Percentiles rank a stretch among this genome's conserved stretches.
phyloP scores from a whole-genome alignment of 2,888 invertebrate genomes.

The Calliphora vomitoria region DNA sequence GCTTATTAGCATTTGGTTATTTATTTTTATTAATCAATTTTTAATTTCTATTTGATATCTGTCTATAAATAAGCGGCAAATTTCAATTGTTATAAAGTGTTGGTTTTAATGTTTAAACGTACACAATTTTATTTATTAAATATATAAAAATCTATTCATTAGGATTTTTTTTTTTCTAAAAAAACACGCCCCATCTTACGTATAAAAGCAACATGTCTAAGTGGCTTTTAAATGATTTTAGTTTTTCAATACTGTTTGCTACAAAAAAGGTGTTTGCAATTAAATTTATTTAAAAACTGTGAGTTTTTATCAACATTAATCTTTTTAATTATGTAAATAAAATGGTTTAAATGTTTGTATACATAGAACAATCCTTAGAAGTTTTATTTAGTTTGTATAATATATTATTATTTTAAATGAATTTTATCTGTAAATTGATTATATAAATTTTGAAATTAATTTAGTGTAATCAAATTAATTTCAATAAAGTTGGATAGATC shows the following conservation, averaged over 20 bases:
- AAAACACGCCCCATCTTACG: conserved; percentile 37
- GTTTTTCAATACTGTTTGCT: neutral
- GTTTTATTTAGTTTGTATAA: too few relatives aligned
- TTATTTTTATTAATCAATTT: conserved; percentile 36
- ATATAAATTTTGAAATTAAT: too few relatives aligned
- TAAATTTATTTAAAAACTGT: conserved; percentile 12
- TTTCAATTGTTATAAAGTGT: conserved; percentile 51
- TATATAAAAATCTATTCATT: conserved; percentile 19
- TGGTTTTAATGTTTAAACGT: conserved; percentile 27
- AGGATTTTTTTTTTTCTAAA: neutral
- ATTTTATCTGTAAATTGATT: too few relatives aligned
- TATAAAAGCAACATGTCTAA: neutral
- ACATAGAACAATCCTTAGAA: too few relatives aligned
- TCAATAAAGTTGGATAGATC: too few relatives aligned
- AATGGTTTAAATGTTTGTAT: neutral
- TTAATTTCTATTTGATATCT: conserved; percentile 16
- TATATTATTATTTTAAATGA: too few relatives aligned
- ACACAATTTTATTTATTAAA: neutral
- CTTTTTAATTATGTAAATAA: neutral
- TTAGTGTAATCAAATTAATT: too few relatives aligned
- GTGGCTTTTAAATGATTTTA: neutral
- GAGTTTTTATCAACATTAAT: neutral
- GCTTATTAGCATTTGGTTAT: conserved; percentile 57
- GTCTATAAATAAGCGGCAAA: conserved; percentile 43
- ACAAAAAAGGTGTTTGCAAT: conserved; percentile 57